phyloP scores from a whole-genome alignment of 2,888 invertebrate genomes.

The Alsophila aescularia region DNA sequence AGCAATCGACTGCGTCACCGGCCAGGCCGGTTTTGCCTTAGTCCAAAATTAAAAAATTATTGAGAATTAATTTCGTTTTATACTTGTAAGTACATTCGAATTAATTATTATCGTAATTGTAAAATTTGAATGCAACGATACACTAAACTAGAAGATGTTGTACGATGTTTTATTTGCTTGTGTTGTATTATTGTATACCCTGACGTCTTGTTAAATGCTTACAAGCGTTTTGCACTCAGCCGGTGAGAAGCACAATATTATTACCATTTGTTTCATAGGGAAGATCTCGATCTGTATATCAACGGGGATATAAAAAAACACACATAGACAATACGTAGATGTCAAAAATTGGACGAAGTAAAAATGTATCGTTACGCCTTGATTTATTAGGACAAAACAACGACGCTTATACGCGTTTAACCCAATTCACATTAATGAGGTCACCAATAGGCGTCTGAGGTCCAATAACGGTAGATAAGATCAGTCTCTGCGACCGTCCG shows the following conservation, averaged over 20 bases:
- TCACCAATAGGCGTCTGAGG: slow-evolving; percentile 23
- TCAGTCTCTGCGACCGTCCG: slow-evolving; percentile 34
- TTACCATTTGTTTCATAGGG: background rate
- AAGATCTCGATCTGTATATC: background rate
- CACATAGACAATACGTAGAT: background rate
- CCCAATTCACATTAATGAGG: slow-evolving; percentile 24
- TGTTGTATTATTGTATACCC: too few relatives aligned
- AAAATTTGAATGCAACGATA: background rate
- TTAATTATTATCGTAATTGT: background rate
- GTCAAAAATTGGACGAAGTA: background rate
- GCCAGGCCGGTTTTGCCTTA: too few relatives aligned
- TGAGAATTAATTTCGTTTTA: too few relatives aligned
- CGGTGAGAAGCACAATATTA: background rate
- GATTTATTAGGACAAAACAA: slow-evolving; percentile 10
- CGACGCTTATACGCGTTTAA: slow-evolving; percentile 10
- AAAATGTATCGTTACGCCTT: background rate
- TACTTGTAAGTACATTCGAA: background rate
- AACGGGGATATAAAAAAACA: background rate
- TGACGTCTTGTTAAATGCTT: slow-evolving; percentile 12
- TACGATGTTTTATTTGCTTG: slow-evolving; percentile 4
- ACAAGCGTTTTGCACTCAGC: background rate
- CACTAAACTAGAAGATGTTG: background rate
- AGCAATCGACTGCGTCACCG: background rate
- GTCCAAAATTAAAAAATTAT: too few relatives aligned
- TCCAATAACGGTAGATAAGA: slow-evolving; percentile 23